Evolutionary conservation across 2,113 vertebrate genomes (phyloP), one percentile per base, ranked within the genome.

Genomic region (Columba livia): DNA sequence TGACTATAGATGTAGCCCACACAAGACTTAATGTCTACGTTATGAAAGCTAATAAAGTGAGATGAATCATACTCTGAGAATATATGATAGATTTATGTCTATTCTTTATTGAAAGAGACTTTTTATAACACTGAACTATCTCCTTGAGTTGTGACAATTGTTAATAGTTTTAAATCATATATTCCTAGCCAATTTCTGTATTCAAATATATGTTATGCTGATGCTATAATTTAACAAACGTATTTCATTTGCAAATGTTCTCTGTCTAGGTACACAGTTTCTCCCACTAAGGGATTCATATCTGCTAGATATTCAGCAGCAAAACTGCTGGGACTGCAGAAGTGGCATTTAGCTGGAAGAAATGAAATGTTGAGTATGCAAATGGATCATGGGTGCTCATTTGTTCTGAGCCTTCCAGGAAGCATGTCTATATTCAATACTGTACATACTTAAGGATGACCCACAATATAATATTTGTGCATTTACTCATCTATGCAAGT

Each of bases 221-320:
- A 77, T 82, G 47, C 7, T 47, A 47, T 82, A 88, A 79, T 94
- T 92, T 94, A 85, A 93, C 51, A 85, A 57, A 96, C 72, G 50
- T 89, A 79, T 91, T 89, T 85, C 42, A 88, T 96, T 95, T 97
- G 47, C 71, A 95, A 91, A 69, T 89, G 78, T 95, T 96, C 82
- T 93, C 89, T 94, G 91, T 47, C 85, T 83, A 89, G 75, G 74
- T 94, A 90, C 40, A 94, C 79, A 88, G 23, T 91, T 94, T 93
- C 58, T 91, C 50, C 40, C 91, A 65, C 84, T 79, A 75, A 94
- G 89, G 92, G 74, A 95, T 89, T 95, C 1, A 0, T 83, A 53
- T 73, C 47, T 93, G 78, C 79, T 78, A 94, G 78, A 85, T 90
- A 70, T 89, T 94, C 80, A 89, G 53, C 54, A 79, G 65, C 62